Evolutionary conservation across 2,888 invertebrate species (phyloP).

Genomic region (Eupelmus urozonus): DNA sequence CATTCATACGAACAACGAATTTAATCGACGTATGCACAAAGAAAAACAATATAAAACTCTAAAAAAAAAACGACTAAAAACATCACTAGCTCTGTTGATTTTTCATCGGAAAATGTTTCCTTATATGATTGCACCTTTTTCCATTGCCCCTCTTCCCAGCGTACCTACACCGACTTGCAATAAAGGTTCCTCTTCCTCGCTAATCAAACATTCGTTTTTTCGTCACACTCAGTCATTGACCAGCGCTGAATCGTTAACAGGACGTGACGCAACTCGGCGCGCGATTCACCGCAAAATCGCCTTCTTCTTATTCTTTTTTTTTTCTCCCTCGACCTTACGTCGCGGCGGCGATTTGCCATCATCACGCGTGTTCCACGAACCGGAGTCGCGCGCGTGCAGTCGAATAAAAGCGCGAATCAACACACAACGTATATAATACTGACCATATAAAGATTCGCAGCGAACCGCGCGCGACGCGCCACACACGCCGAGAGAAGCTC

Average conservation of each 20-base stretch:
- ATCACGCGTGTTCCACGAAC: no score
- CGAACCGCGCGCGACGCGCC: background rate
- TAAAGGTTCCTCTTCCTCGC: constrained; percentile 37
- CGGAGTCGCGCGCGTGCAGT: no score
- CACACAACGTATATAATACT: background rate
- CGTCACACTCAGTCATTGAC: constrained; percentile 40
- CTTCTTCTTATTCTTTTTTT: background rate
- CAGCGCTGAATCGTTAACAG: constrained; percentile 46
- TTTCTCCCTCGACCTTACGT: no score
- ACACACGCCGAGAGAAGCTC: constrained; percentile 40
- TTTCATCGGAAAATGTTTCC: constrained; percentile 26
- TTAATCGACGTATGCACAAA: background rate
- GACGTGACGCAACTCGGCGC: constrained; percentile 34
- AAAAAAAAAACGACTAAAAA: constrained; percentile 3
- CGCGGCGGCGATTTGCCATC: no score
- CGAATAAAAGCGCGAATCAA: background rate
- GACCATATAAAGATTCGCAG: background rate
- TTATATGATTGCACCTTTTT: constrained; percentile 43
- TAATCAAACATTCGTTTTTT: constrained; percentile 46
- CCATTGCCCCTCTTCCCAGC: background rate
- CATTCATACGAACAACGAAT: no score
- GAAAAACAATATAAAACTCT: background rate
- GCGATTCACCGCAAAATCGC: constrained; percentile 19
- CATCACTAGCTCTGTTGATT: constrained; percentile 40
- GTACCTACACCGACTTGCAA: constrained; percentile 20